These are phyloP conservation scores for Resseliella maxima DNA, from an alignment of 2,888 invertebrate species.

Conservation along the genomic window DNA sequence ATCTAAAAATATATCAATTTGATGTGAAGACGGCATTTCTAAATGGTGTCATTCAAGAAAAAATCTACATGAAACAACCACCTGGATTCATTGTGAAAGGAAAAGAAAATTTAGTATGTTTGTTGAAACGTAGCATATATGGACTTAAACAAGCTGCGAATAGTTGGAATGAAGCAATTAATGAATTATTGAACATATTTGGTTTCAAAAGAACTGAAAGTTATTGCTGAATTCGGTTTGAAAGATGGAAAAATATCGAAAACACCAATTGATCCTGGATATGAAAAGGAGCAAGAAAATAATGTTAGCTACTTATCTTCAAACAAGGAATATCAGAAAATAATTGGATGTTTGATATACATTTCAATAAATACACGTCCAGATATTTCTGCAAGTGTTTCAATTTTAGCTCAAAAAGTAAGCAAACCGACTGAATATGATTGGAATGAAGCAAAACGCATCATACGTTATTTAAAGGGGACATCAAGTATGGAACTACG, in stretches of 20 bases:
- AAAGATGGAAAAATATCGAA: conserved; percentile 20
- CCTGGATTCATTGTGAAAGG: too few species aligned
- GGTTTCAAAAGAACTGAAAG: conserved; percentile 55
- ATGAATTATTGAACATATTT: conserved; percentile 56
- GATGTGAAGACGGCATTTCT: too few species aligned
- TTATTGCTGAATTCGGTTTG: conserved; percentile 58
- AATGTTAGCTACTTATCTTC: not conserved
- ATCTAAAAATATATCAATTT: too few species aligned
- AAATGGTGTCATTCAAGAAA: too few species aligned
- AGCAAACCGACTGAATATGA: conserved; percentile 60
- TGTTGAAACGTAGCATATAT: conserved; percentile 52
- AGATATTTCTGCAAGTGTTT: conserved; percentile 61
- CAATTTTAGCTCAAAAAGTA: conserved; percentile 61
- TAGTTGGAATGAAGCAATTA: conserved; percentile 56
- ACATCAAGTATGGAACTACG: conserved; percentile 56
- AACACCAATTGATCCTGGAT: not conserved
- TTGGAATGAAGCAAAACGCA: conserved; percentile 62
- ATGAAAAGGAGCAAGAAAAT: conserved; percentile 36
- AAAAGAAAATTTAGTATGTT: conserved; percentile 53
- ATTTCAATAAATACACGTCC: conserved; percentile 61
- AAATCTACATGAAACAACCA: too few species aligned
- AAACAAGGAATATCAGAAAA: conserved; percentile 57
- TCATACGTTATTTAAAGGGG: conserved; percentile 57
- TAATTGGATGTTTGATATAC: conserved; percentile 60
- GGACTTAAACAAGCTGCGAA: conserved; percentile 57